These are phyloP conservation scores for Lasioglossum figueresi DNA, from an alignment of 2,888 invertebrate genomes.

Conservation along the genomic window DNA sequence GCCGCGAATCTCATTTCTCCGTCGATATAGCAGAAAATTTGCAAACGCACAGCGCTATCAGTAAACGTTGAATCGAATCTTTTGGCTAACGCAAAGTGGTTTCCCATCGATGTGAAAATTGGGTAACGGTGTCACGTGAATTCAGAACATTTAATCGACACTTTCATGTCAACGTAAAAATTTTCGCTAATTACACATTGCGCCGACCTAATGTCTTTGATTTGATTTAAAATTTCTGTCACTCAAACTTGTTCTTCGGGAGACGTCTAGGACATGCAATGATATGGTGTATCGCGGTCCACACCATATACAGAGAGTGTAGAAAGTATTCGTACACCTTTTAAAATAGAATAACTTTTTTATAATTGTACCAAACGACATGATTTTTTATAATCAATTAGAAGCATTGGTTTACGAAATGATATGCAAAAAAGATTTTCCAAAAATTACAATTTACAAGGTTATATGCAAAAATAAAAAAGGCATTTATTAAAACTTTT, in stretches of 20 bases:
- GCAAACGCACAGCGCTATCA: neutral
- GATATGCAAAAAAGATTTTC: no score
- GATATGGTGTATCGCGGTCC: conserved; percentile 45
- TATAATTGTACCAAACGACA: no score
- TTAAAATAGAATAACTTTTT: no score
- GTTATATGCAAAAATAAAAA: no score
- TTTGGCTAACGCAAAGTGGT: neutral
- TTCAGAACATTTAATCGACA: conserved; percentile 81
- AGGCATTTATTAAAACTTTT: no score
- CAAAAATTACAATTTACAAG: no score
- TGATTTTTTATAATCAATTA: no score
- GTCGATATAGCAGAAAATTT: conserved; percentile 37
- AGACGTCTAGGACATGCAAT: neutral
- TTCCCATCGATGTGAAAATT: neutral
- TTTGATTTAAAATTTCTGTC: conserved; percentile 62
- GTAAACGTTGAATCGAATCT: no score
- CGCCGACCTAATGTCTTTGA: conserved; percentile 64
- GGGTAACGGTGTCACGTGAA: conserved; percentile 43
- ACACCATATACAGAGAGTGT: no score
- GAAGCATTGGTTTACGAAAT: no score
- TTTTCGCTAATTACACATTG: conserved; percentile 71
- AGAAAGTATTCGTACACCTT: no score
- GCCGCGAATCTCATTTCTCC: conserved; percentile 25
- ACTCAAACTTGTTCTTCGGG: neutral
- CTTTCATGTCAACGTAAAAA: conserved; percentile 70